phyloP scores from a whole-genome alignment of 2,888 invertebrate genomes.

The Aproaerema taeniolella region DNA sequence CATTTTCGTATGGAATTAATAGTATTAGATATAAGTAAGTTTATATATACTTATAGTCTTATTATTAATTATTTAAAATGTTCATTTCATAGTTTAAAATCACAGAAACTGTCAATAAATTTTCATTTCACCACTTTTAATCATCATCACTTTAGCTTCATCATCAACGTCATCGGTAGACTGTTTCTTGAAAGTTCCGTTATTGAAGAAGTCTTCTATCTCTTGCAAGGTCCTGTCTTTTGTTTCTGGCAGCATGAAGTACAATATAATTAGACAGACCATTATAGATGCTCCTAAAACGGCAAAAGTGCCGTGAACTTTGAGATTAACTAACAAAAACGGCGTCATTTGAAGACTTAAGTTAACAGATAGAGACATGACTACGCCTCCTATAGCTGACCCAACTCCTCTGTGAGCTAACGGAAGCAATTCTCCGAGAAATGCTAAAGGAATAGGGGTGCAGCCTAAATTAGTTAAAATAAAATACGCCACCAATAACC shows the following conservation, averaged over 20 bases:
- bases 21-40: no score
- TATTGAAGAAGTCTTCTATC: slow-evolving; percentile 35
- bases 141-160: slow-evolving; percentile 11
- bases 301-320: slow-evolving; percentile 33
- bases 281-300: slow-evolving; percentile 25
- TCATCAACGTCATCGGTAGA: slow-evolving; percentile 2
- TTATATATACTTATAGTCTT: no score
- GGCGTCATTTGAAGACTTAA: slow-evolving; percentile 40
- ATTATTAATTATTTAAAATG: no score
- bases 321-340: slow-evolving; percentile 30
- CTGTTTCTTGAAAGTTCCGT: slow-evolving; percentile 17
- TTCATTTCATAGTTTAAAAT: no score
- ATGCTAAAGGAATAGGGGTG: slow-evolving; percentile 45
- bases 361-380: slow-evolving; percentile 33
- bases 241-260: slow-evolving; percentile 36
- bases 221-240: slow-evolving; percentile 39
- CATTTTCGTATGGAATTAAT: no score
- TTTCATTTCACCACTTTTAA: no score
- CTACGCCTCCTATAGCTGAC: slow-evolving; percentile 31
- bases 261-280: slow-evolving; percentile 25
- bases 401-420: slow-evolving; percentile 46
- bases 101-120: no score
- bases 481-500: slow-evolving; percentile 40
- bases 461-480: slow-evolving; percentile 49
- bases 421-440: slow-evolving; percentile 53